Evolutionary conservation across 2,888 invertebrate species (phyloP).

Genomic region (Gnatocerus cornutus): DNA sequence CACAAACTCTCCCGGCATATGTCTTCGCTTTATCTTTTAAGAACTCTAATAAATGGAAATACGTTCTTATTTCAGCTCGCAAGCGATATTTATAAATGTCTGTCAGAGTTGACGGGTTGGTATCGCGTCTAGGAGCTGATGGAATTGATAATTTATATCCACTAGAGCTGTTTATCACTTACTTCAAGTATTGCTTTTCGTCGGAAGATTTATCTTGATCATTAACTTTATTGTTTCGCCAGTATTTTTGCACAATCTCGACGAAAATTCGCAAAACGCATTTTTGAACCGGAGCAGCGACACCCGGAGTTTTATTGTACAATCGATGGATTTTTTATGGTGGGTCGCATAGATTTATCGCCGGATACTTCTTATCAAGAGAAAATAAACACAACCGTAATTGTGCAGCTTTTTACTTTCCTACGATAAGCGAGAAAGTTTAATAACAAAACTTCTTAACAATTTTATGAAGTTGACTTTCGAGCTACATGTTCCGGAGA

Average conservation of each 20-base stretch:
- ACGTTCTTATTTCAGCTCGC: constrained; percentile 62
- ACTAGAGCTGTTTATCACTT: constrained; percentile 57
- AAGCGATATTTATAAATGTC: constrained; percentile 66
- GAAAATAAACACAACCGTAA: constrained; percentile 14
- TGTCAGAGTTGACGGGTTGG: constrained; percentile 63
- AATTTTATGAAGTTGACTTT: constrained; percentile 28
- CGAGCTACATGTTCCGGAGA: constrained; percentile 18
- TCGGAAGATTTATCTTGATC: constrained; percentile 47
- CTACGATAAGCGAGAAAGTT: constrained; percentile 30
- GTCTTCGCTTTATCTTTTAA: constrained; percentile 48
- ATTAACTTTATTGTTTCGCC: constrained; percentile 47
- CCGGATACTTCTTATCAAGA: constrained; percentile 30
- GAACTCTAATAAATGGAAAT: constrained; percentile 60
- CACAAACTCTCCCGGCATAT: constrained; percentile 26
- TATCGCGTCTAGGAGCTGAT: constrained; percentile 64
- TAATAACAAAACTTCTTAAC: constrained; percentile 24
- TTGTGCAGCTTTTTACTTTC: constrained; percentile 29
- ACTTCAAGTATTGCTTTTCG: constrained; percentile 49
- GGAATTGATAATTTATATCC: constrained; percentile 67
- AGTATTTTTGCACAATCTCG: constrained; percentile 38
- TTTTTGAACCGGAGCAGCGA: too few relatives aligned
- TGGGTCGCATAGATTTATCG: constrained; percentile 25
- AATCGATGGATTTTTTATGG: constrained; percentile 25
- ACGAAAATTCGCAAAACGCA: neutral
- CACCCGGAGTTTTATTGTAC: too few relatives aligned